Evolutionary conservation across 2,888 invertebrate species (phyloP).

Genomic region (Sarcophaga variegata): DNA sequence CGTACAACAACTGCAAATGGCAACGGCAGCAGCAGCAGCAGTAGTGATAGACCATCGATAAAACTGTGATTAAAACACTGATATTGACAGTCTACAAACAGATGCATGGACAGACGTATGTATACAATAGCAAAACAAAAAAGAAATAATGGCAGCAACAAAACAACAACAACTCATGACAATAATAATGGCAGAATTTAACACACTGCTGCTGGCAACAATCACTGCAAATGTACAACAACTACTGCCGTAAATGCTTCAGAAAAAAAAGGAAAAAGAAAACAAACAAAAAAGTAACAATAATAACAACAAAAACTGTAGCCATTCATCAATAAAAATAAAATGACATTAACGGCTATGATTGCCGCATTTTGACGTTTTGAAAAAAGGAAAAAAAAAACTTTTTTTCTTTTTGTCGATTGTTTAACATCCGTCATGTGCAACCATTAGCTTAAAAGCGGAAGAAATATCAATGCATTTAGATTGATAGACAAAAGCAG

Average conservation of each 20-base stretch:
- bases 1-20: background rate
- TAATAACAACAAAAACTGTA: slow-evolving; percentile 24
- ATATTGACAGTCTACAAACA: slow-evolving; percentile 50
- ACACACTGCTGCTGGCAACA: slow-evolving; percentile 35
- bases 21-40: background rate
- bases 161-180: no score
- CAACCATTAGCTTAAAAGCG: slow-evolving; percentile 12
- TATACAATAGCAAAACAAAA: background rate
- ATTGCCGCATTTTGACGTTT: slow-evolving; percentile 52
- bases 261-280: background rate
- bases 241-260: slow-evolving; percentile 34
- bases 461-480: background rate
- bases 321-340: slow-evolving; percentile 47
- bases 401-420: background rate
- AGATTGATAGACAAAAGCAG: no score
- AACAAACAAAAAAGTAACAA: slow-evolving; percentile 25
- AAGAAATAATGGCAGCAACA: no score
- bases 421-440: slow-evolving; percentile 11
- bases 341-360: slow-evolving; percentile 59
- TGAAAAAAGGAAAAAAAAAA: slow-evolving; percentile 4
- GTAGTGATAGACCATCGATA: slow-evolving; percentile 1
- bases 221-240: slow-evolving; percentile 41
- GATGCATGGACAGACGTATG: background rate
- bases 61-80: slow-evolving; percentile 56
- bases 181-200: slow-evolving; percentile 31